Conservation (phyloP, 2,797 vertebrate species). For the Cyclura pinguis region DNA sequence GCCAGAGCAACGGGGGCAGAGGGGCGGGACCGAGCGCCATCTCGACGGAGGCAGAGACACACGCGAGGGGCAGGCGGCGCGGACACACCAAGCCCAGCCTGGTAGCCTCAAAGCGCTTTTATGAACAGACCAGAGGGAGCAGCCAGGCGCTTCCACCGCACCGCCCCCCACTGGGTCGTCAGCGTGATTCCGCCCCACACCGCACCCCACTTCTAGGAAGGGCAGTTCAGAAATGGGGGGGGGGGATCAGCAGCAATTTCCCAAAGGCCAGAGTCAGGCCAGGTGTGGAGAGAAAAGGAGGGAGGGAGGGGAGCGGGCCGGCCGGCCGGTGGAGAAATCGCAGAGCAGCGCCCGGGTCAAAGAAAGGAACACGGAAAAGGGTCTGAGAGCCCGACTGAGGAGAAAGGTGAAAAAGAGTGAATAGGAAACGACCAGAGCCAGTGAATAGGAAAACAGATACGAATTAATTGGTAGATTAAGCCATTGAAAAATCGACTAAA, state of each 20-base stretch:
- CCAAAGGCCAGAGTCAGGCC: too few species aligned
- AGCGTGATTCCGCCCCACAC: not conserved
- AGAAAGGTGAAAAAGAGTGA: not conserved
- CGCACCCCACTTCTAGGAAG: not conserved
- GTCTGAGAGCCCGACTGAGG: not conserved
- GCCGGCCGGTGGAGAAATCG: not conserved
- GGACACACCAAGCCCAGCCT: not conserved
- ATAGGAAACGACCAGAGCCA: not conserved
- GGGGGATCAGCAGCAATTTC: not conserved
- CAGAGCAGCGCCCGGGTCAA: not conserved
- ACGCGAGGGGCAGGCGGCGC: too few species aligned
- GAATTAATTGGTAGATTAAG: not conserved
- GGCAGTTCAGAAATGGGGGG: not conserved
- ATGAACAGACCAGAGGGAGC: not conserved
- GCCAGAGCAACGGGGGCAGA: too few species aligned
- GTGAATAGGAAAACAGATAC: not conserved
- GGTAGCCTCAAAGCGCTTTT: slow-evolving; percentile 17
- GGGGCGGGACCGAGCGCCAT: not conserved
- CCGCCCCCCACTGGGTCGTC: not conserved
- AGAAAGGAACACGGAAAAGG: not conserved
- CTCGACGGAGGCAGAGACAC: not conserved
- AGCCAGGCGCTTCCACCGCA: not conserved
- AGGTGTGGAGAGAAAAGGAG: not conserved
- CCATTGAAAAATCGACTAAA: not conserved
- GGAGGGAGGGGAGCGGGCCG: not conserved